Evolutionary conservation across 2,113 vertebrate species (phyloP).

Genomic region (Toxotes chatareus): DNA sequence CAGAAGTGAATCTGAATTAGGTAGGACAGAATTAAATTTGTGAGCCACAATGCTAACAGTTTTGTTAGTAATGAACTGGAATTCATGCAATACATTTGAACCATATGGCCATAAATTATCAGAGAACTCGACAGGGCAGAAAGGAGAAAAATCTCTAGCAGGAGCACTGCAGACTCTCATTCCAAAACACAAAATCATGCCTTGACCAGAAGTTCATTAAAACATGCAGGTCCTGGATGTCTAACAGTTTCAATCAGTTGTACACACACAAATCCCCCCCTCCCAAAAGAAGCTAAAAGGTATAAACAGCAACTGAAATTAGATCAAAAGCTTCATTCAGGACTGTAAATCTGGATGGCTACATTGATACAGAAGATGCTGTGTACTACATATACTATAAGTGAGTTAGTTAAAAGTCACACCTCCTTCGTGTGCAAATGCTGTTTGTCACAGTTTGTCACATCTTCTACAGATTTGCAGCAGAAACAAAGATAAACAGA

Average conservation of each 20-base stretch:
- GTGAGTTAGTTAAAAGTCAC: slow-evolving; percentile 11
- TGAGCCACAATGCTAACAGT: neutral
- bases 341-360: neutral
- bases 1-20: neutral
- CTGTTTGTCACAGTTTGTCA: slow-evolving; percentile 31
- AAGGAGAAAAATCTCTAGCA: neutral
- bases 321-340: no score
- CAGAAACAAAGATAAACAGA: no score
- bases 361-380: neutral
- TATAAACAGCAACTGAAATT: no score
- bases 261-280: neutral
- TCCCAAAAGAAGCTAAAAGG: no score
- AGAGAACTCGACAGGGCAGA: neutral
- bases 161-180: neutral
- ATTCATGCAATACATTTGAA: slow-evolving; percentile 10
- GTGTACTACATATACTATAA: neutral
- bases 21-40: neutral
- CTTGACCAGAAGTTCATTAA: neutral
- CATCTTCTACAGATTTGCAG: neutral
- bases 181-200: neutral
- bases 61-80: slow-evolving; percentile 13
- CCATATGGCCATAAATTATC: neutral
- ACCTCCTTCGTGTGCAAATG: neutral
- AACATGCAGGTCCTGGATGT: slow-evolving; percentile 5
- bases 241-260: neutral